Percentiles rank a stretch among this genome's conserved stretches.
Conservation (phyloP, 2,888 invertebrate genomes). For the Drosophila seclusa region DNA sequence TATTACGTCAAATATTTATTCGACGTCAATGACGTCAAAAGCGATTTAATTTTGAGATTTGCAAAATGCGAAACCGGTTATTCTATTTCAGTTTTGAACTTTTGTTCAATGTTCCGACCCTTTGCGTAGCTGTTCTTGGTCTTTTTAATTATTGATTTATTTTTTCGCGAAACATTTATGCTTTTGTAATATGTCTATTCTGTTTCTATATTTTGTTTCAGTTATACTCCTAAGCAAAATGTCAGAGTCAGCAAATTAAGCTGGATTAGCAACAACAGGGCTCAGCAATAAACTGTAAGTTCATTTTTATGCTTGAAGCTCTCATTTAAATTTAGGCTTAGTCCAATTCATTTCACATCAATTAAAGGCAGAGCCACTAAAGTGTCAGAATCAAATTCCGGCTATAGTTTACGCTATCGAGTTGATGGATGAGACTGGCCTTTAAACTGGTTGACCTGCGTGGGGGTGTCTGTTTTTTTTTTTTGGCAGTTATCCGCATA, state of each 20-base stretch:
- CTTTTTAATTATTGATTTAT: constrained; percentile 60
- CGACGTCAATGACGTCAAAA: constrained; percentile 45
- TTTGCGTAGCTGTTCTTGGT: constrained; percentile 59
- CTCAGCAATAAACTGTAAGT: constrained; percentile 67
- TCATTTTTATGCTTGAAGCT: constrained; percentile 12
- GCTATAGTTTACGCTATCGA: constrained; percentile 57
- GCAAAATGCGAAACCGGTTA: constrained; percentile 65
- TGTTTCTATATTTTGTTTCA: constrained; percentile 53
- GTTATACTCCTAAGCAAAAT: constrained; percentile 60
- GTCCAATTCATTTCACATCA: constrained; percentile 65
- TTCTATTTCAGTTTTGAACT: constrained; percentile 62
- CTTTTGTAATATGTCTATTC: constrained; percentile 31
- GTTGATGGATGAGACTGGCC: constrained; percentile 71
- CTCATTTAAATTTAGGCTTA: constrained; percentile 23
- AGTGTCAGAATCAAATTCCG: constrained; percentile 29
- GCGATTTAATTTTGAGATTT: constrained; percentile 42
- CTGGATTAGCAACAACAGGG: constrained; percentile 38
- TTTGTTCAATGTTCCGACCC: constrained; percentile 50
- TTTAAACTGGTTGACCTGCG: constrained; percentile 68
- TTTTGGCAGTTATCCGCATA: constrained; percentile 22
- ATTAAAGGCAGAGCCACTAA: constrained; percentile 27
- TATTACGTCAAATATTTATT: constrained; percentile 56
- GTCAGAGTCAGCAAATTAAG: constrained; percentile 58
- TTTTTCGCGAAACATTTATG: constrained; percentile 37
- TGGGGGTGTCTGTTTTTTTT: constrained; percentile 55